Evolutionary conservation across 2,888 invertebrate genomes (phyloP).

Genomic region (Ferrisia virgata): DNA sequence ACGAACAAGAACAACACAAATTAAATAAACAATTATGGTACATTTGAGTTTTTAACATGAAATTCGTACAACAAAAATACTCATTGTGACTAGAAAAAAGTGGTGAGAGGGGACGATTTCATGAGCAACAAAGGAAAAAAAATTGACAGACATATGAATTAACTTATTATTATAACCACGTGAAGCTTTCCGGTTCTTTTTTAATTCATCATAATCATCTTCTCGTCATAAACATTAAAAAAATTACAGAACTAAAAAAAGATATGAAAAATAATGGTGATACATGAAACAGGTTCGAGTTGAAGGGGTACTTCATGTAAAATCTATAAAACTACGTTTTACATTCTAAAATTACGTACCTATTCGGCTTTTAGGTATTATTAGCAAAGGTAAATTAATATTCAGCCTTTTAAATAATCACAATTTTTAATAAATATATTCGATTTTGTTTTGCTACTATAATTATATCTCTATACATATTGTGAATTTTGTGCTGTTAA

Average conservation of each 20-base stretch:
- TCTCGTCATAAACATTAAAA: background rate
- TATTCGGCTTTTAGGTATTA: background rate
- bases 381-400: slow-evolving; percentile 19
- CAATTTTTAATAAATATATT: background rate
- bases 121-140: slow-evolving; percentile 3
- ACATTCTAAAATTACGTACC: background rate
- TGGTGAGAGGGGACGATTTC: background rate
- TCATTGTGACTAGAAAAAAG: slow-evolving; percentile 11
- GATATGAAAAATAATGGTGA: background rate
- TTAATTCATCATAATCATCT: background rate
- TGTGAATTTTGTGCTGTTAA: too few relatives aligned
- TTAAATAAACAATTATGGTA: background rate
- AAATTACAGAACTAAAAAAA: background rate
- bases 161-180: background rate
- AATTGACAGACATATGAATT: background rate
- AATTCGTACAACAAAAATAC: background rate
- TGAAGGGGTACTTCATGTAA: background rate
- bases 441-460: background rate
- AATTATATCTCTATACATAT: background rate
- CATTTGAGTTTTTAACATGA: background rate
- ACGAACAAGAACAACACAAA: background rate
- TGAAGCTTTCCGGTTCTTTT: background rate
- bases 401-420: slow-evolving; percentile 24
- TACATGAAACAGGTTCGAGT: background rate
- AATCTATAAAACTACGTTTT: background rate